Conservation (phyloP, 2,113 vertebrate genomes). For the Rissa tridactyla region DNA sequence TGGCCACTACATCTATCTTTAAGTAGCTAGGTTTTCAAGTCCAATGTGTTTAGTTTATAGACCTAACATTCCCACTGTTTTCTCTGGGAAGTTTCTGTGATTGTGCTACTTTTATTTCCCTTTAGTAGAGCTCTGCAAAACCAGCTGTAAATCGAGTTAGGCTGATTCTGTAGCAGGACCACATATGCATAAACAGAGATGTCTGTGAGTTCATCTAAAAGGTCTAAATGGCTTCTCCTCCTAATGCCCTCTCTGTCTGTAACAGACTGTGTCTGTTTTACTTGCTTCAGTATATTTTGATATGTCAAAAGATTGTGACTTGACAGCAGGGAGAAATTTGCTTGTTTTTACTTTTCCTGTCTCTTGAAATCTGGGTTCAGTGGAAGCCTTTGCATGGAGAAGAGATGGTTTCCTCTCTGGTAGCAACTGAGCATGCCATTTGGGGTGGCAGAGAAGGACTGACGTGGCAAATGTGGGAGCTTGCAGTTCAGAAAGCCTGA, state of each 20-base stretch:
- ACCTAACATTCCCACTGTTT: not conserved
- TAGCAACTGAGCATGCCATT: not conserved
- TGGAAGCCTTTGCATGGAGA: not conserved
- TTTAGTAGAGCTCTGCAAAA: not conserved
- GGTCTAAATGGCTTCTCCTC: not conserved
- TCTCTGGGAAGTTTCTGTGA: not conserved
- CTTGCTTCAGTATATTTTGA: not conserved
- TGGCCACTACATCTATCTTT: not conserved
- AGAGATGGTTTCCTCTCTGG: not conserved
- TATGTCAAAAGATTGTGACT: not conserved
- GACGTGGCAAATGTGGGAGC: not conserved
- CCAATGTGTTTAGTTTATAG: not conserved
- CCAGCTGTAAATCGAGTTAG: not conserved
- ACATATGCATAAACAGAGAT: not conserved
- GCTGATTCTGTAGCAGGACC: not conserved
- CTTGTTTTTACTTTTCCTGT: not conserved
- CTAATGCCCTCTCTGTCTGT: not conserved
- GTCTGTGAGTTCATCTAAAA: not conserved
- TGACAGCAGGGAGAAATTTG: not conserved
- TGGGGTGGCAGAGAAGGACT: not conserved
- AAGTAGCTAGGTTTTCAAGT: not conserved
- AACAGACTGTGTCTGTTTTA: not conserved
- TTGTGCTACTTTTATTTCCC: not conserved
- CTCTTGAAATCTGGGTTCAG: not conserved
- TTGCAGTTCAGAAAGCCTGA: not conserved